A percentile compares a stretch with the other conserved stretches of the same genome.
Conservation (phyloP, 2,888 invertebrate genomes). For the Omphaloscelis lunosa region DNA sequence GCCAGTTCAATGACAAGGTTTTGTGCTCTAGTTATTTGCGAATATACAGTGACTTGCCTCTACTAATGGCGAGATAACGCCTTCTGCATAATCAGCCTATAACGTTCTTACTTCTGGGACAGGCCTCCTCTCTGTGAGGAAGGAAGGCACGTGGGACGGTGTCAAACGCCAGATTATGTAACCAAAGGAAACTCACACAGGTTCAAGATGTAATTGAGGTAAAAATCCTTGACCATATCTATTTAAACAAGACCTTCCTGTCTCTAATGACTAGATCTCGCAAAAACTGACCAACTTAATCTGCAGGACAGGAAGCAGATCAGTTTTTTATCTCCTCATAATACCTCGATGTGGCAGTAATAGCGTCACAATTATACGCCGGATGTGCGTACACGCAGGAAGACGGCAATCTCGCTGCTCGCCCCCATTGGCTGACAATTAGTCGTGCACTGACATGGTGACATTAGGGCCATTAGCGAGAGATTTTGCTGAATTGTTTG, state of each 20-base stretch:
- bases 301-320: conserved; percentile 50
- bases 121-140: background rate
- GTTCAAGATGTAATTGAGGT: conserved; percentile 5
- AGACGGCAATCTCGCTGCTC: conserved; percentile 71
- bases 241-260: conserved; percentile 42
- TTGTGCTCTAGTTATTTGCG: conserved; percentile 28
- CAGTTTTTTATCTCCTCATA: conserved; percentile 51
- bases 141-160: too few species aligned
- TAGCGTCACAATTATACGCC: conserved; percentile 61
- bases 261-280: conserved; percentile 31
- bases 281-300: conserved; percentile 44
- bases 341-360: conserved; percentile 51
- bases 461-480: conserved; percentile 15
- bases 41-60: conserved; percentile 10
- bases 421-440: conserved; percentile 71
- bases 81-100: background rate
- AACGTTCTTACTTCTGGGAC: too few species aligned
- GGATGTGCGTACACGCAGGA: conserved; percentile 71
- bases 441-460: conserved; percentile 59
- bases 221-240: conserved; percentile 42
- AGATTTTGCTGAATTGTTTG: conserved; percentile 17
- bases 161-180: background rate
- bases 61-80: background rate
- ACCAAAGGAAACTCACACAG: background rate
- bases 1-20: conserved; percentile 28